These are phyloP conservation scores for Canis aureus DNA, from an alignment of 2,113 vertebrate species.

Conservation along the genomic window DNA sequence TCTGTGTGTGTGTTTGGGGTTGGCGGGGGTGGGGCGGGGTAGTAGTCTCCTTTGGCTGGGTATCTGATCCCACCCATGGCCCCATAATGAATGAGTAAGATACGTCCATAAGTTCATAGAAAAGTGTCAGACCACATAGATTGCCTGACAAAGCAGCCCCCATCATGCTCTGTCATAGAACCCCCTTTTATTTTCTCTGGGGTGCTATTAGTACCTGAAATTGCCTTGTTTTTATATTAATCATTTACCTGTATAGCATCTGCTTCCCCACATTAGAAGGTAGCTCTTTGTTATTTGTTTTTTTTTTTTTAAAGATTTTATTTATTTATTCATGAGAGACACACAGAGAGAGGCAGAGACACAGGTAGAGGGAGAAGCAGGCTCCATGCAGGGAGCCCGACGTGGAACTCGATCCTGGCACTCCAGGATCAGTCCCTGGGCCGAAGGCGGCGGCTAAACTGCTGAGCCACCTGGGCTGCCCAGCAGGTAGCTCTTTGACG, in stretches of 20 bases:
- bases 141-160: not conserved
- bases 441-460: no score
- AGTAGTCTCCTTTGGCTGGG: not conserved
- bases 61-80: not conserved
- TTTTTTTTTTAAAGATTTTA: no score
- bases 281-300: not conserved
- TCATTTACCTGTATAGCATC: not conserved
- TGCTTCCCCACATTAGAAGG: not conserved
- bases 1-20: not conserved
- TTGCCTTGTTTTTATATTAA: not conserved
- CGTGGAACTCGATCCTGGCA: no score
- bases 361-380: no score
- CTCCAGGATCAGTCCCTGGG: no score
- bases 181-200: not conserved
- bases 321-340: no score
- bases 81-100: not conserved
- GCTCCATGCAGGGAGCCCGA: no score
- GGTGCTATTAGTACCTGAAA: not conserved
- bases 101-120: not conserved
- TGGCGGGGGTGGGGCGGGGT: accelerated
- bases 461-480: no score
- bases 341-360: no score
- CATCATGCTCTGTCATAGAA: no score
- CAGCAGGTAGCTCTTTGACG: not conserved
- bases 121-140: not conserved